A percentile compares a stretch with the other conserved stretches of the same genome.
These are phyloP conservation scores for Spongilla lacustris DNA, from an alignment of 37 sponge, comb jelly and placozoan species.

Conservation along the genomic window DNA sequence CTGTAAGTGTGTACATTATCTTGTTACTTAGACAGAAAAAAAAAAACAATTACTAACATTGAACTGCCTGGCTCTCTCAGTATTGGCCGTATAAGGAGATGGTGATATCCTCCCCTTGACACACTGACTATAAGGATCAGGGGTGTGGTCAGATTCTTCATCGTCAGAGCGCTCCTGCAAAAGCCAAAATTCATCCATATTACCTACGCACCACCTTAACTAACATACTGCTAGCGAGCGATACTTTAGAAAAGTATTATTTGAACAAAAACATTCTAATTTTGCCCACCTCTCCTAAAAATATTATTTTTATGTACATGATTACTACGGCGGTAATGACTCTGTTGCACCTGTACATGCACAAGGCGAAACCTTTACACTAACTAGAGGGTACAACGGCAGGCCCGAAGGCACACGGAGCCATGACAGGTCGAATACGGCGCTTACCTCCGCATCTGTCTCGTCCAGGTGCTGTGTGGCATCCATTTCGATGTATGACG, in stretches of 20 bases:
- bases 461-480: background rate
- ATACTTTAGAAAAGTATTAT: background rate
- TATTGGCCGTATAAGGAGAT: slow-evolving; percentile 84
- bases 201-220: background rate
- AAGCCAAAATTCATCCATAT: background rate
- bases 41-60: slow-evolving; percentile 48
- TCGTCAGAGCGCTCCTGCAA: slow-evolving; percentile 74
- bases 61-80: slow-evolving; percentile 78
- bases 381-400: background rate
- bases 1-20: slow-evolving; percentile 21
- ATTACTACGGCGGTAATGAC: too few relatives aligned
- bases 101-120: slow-evolving; percentile 70
- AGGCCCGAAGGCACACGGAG: background rate
- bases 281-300: background rate
- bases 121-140: slow-evolving; percentile 35
- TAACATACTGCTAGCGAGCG: background rate
- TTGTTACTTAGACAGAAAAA: background rate
- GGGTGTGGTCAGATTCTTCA: slow-evolving; percentile 61
- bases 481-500: background rate
- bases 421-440: background rate
- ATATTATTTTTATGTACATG: too few relatives aligned
- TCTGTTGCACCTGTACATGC: background rate
- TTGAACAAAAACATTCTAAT: background rate
- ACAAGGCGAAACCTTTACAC: background rate
- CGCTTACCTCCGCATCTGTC: background rate